Base-by-base conservation (phyloP, 2,888 invertebrate species). In the Cecidostiba fungosa region DNA sequence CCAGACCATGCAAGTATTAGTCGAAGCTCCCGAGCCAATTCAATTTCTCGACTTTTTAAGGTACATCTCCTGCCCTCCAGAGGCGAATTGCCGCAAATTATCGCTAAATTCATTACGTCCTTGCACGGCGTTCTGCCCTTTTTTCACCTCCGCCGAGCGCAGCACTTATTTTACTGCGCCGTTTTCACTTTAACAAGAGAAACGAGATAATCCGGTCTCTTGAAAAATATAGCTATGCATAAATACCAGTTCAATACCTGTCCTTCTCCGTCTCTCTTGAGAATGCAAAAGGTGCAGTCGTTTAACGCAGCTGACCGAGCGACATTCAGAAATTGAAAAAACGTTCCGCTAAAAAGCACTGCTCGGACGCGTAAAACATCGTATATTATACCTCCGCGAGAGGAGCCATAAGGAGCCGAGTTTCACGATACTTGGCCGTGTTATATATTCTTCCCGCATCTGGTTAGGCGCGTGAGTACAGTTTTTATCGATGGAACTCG, bases 401-500 rank as follows among this genome's bases (percentile, higher is more conserved):
- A n/a, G n/a, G n/a, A n/a, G n/a, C n/a, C n/a, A n/a, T n/a, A n/a
- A n/a, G n/a, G n/a, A n/a, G n/a, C n/a, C n/a, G n/a, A n/a, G n/a
- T n/a, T n/a, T n/a, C n/a, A n/a, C n/a, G n/a, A n/a, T n/a, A n/a
- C n/a, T n/a, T n/a, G n/a, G n/a, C n/a, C n/a, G n/a, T n/a, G n/a
- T n/a, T n/a, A n/a, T n/a, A n/a, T n/a, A n/a, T n/a, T n/a, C n/a
- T n/a, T n/a, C n/a, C n/a, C n/a, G n/a, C n/a, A n/a, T n/a, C n/a
- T n/a, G n/a, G n/a, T n/a, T n/a, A n/a, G n/a, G 32, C 32, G 86
- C 76, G 76, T 86, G 78, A 87, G 87, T 87, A 82, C 73, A 78
- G 86, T 87, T 89, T 88, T 89, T 89, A 83, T 84, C 82, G 84
- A 72, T 80, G 84, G 86, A 36, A 6, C 82, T 84, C 82, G 85